These are phyloP conservation scores for Ptychodera flava DNA, from an alignment of 35 echinoderm and acorn worm species.

Conservation along the genomic window DNA sequence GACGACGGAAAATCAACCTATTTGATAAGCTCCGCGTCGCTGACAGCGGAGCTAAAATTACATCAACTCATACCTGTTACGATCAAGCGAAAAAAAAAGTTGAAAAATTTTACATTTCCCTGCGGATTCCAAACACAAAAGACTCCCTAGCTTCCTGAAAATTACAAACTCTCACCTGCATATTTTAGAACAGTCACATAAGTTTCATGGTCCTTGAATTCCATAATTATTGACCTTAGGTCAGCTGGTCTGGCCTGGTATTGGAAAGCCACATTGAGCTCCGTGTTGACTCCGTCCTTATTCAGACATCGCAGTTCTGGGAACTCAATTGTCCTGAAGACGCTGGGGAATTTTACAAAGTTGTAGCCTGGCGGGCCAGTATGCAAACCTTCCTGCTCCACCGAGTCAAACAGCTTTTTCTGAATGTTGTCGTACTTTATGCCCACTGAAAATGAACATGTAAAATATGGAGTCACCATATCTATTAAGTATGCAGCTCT, in stretches of 20 bases:
- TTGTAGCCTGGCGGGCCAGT: slow-evolving; percentile 53
- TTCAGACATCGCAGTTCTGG: slow-evolving; percentile 44
- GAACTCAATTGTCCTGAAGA: slow-evolving; percentile 54
- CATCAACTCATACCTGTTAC: too few species aligned
- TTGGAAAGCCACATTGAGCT: slow-evolving; percentile 54
- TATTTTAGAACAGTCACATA: slow-evolving; percentile 38
- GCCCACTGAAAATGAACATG: slow-evolving; percentile 68
- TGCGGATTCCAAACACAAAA: too few species aligned
- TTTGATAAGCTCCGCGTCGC: too few species aligned
- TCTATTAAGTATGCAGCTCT: too few species aligned
- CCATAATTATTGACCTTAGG: slow-evolving; percentile 30
- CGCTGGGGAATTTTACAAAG: slow-evolving; percentile 62
- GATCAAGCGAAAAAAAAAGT: too few species aligned
- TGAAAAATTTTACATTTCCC: too few species aligned
- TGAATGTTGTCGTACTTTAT: slow-evolving; percentile 60
- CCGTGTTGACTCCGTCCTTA: slow-evolving; percentile 58
- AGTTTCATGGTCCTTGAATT: slow-evolving; percentile 56
- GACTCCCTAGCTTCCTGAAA: too few species aligned
- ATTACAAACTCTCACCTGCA: slow-evolving; percentile 65
- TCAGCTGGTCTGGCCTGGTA: slow-evolving; percentile 20
- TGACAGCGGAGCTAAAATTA: too few species aligned
- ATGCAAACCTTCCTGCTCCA: slow-evolving; percentile 62
- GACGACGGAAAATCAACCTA: too few species aligned
- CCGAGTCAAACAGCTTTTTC: slow-evolving; percentile 31
- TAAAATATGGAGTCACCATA: too few species aligned